These are phyloP conservation scores for Sinhomidia bicolor DNA, from an alignment of 2,888 invertebrate genomes.

Conservation along the genomic window DNA sequence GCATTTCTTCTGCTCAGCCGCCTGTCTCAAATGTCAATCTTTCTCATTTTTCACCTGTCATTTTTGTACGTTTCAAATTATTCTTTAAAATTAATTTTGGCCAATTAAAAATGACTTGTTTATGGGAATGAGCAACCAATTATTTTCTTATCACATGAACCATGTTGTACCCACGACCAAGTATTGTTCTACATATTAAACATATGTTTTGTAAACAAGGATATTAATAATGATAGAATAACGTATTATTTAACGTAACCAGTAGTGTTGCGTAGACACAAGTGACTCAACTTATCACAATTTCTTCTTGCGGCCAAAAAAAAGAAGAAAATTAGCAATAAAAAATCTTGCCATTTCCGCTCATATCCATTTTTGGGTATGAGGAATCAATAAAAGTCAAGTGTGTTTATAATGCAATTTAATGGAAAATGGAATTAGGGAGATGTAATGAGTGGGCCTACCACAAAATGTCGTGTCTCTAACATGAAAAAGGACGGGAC, in stretches of 20 bases:
- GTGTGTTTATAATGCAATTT: slow-evolving; percentile 2
- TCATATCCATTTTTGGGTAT: slow-evolving; percentile 63
- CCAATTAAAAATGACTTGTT: slow-evolving; percentile 29
- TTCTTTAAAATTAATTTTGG: slow-evolving; percentile 7
- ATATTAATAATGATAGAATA: no score
- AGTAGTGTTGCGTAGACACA: background rate
- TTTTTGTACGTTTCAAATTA: background rate
- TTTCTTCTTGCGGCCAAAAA: background rate
- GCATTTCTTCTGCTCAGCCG: background rate
- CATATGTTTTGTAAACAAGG: no score
- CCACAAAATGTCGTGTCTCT: background rate
- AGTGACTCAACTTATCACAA: background rate
- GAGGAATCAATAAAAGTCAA: slow-evolving; percentile 47
- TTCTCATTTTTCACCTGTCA: slow-evolving; percentile 15
- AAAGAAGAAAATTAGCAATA: background rate
- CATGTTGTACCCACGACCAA: background rate
- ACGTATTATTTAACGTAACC: no score
- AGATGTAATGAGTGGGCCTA: background rate
- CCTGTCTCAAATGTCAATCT: background rate
- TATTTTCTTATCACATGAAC: background rate
- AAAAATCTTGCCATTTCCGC: slow-evolving; percentile 58
- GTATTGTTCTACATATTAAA: no score
- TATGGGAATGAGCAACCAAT: slow-evolving; percentile 10
- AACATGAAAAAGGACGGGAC: background rate
- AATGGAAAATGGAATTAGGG: background rate